A percentile compares a stretch with the other conserved stretches of the same genome.
Conservation (phyloP, 2,888 invertebrate genomes). For the Drosophila barbarae region DNA sequence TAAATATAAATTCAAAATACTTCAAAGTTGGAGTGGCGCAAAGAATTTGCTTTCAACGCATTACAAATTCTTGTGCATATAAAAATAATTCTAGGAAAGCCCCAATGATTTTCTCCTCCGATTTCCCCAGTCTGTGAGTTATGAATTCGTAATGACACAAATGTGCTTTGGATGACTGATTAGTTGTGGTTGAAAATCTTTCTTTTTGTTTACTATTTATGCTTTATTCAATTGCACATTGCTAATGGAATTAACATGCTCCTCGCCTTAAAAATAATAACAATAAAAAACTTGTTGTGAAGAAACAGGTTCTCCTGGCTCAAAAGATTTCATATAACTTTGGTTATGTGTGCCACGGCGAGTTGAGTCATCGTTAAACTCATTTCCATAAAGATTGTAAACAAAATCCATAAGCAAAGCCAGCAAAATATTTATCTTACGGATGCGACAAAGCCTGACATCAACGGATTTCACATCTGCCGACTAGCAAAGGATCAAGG, state of each 20-base stretch:
- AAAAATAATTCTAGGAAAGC: constrained; percentile 27
- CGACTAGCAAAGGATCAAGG: constrained; percentile 10
- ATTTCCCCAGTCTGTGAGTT: constrained; percentile 16
- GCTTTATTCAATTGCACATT: constrained; percentile 27
- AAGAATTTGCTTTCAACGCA: constrained; percentile 12
- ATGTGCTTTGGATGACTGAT: constrained; percentile 33
- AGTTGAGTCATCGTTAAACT: constrained; percentile 28
- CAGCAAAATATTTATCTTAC: constrained; percentile 5
- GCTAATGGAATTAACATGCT: constrained; percentile 31
- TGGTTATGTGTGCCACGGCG: constrained; percentile 27
- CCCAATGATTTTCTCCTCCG: constrained; percentile 9
- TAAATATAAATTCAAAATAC: constrained; percentile 6
- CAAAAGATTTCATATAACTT: constrained; percentile 23
- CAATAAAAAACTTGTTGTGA: constrained; percentile 8
- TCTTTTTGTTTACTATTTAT: constrained; percentile 15
- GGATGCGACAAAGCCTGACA: neutral
- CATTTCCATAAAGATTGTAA: constrained; percentile 36
- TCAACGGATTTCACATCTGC: constrained; percentile 27
- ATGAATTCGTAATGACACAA: constrained; percentile 36
- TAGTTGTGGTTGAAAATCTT: constrained; percentile 14
- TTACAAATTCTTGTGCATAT: constrained; percentile 31
- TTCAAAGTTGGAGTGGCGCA: neutral
- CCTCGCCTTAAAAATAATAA: constrained; percentile 1
- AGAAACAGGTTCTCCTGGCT: constrained; percentile 32
- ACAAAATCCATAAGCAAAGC: constrained; percentile 9